Percentiles rank a stretch among this genome's conserved stretches.
These are phyloP conservation scores for Limanda limanda DNA, from an alignment of 2,113 vertebrate genomes.

Conservation along the genomic window DNA sequence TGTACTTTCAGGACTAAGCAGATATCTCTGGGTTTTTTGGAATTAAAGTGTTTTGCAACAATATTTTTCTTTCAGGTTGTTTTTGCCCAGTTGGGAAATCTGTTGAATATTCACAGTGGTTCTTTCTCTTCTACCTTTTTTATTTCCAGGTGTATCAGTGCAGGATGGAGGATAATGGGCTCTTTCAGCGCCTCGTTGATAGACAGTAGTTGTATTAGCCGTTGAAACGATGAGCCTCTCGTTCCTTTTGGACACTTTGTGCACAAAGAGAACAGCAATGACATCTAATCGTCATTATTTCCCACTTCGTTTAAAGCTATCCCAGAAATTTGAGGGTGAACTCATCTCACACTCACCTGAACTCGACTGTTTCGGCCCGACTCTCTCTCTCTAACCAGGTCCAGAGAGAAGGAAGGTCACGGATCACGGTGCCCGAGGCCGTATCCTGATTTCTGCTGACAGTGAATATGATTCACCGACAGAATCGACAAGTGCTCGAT, in stretches of 20 bases:
- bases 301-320: constrained; percentile 17
- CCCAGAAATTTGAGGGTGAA: constrained; percentile 6
- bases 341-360: background rate
- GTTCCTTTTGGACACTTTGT: background rate
- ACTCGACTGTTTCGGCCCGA: no score
- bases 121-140: background rate
- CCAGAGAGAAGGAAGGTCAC: background rate
- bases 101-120: background rate
- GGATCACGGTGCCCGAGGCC: background rate
- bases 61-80: no score
- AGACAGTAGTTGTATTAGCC: background rate
- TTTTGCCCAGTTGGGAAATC: background rate
- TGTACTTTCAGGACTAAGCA: no score
- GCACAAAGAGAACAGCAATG: background rate
- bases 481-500: constrained; percentile 33
- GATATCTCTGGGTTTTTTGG: no score
- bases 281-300: background rate
- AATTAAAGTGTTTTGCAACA: no score
- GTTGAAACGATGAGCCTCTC: background rate
- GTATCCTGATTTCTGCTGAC: constrained; percentile 20
- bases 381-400: no score
- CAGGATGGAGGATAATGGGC: constrained; percentile 12
- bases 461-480: background rate
- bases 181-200: background rate
- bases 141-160: background rate